Evolutionary conservation across 2,888 invertebrate species (phyloP).

Genomic region (Flabesymbios commensalis): DNA sequence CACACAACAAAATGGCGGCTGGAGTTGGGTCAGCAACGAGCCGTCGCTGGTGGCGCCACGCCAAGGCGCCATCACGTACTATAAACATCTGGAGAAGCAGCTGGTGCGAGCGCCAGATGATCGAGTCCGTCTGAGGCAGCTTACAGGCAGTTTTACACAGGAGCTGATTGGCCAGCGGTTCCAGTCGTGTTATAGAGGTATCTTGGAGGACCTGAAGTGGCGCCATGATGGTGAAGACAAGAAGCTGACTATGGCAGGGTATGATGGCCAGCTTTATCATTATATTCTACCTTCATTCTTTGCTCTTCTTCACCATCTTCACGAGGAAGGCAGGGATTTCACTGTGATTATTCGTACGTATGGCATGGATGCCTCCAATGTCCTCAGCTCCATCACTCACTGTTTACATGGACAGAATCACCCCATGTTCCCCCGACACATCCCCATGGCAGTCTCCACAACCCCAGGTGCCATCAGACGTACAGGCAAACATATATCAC

Average conservation of each 20-base stretch:
- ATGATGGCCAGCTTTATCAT: slow-evolving; percentile 52
- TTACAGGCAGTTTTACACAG: slow-evolving; percentile 56
- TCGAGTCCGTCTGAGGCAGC: slow-evolving; percentile 46
- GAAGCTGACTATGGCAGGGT: slow-evolving; percentile 44
- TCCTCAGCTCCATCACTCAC: slow-evolving; percentile 17
- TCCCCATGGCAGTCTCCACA: slow-evolving; percentile 40
- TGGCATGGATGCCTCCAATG: slow-evolving; percentile 55
- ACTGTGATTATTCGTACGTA: slow-evolving; percentile 56
- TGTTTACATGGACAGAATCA: slow-evolving; percentile 37
- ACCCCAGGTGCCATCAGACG: slow-evolving; percentile 44
- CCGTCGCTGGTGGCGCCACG: slow-evolving; percentile 48
- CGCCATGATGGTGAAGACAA: slow-evolving; percentile 29
- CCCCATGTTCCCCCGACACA: slow-evolving; percentile 43
- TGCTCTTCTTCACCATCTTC: slow-evolving; percentile 46
- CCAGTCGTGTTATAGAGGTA: slow-evolving; percentile 44
- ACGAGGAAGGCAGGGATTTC: slow-evolving; percentile 46
- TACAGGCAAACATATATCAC: slow-evolving; percentile 25
- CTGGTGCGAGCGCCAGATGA: slow-evolving; percentile 50
- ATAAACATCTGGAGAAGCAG: slow-evolving; percentile 53
- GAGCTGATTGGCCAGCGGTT: slow-evolving; percentile 47
- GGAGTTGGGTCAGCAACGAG: slow-evolving; percentile 50
- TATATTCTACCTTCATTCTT: slow-evolving; percentile 58
- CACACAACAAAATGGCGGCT: slow-evolving; percentile 29
- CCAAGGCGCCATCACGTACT: slow-evolving; percentile 47
- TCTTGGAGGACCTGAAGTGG: slow-evolving; percentile 49